Base-by-base conservation (phyloP, 2,888 invertebrate genomes). In the Pristionchus arcanus region DNA sequence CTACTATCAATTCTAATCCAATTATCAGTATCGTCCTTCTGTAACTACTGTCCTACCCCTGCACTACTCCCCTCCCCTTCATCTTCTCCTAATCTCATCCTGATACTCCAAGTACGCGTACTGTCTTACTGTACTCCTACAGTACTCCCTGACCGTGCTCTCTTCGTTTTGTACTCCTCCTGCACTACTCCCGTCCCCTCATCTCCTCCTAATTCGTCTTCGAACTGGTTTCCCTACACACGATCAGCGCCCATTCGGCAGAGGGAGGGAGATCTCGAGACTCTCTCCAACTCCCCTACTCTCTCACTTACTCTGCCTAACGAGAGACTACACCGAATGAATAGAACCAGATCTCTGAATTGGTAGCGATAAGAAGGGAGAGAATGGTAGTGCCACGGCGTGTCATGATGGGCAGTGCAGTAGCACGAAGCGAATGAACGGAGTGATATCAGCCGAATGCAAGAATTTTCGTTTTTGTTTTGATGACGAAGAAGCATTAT, bases 211-310 rank as follows among this genome's bases (percentile, higher is more conserved):
- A 34, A 74, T n/a, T n/a, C 49, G 81, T 81, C 42, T 81, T 2
- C 81, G 81, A 81, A 81, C 81, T 81, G 81, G 81, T 81, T 81
- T 49, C n/a, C 28, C n/a, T 53, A 42, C 77, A 42, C 37, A 21
- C 37, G 74, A 74, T 42, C 53, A 53, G 7, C 11, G 42, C n/a
- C 25, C 77, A 15, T 34, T 37, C 42, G n/a, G 74, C 74, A 74
- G n/a, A n/a, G 37, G 49, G 81, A 42, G 77, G n/a, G 77, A 77
- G 42, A 31, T 31, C 21, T 34, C n/a, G 4, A 9, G 37, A 21
- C 71, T 71, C 71, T 71, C 71, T 28, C 28, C 66, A 66, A 28
- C 13, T 13, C 25, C 25, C 66, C n/a, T 13, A n/a, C 66, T 66
- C 25, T 66, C 28, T 66, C 66, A 11, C 28, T 13, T 0, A 5